Conservation (phyloP, 2,797 vertebrate species). For the Arnoldichthys spilopterus region DNA sequence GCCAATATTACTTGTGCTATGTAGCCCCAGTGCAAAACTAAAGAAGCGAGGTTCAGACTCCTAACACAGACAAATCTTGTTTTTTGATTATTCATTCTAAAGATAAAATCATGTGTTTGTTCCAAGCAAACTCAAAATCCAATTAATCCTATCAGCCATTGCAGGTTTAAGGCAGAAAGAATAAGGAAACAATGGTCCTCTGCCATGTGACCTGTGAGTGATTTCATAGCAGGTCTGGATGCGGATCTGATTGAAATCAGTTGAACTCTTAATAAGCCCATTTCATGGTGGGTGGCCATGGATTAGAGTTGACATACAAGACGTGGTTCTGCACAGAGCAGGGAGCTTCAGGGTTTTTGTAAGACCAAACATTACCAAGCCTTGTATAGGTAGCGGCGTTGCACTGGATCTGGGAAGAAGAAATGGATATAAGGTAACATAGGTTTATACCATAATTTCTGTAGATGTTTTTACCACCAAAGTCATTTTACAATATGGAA, state of each 20-base stretch:
- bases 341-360: not conserved
- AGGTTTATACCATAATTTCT: not conserved
- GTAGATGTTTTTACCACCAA: too few relatives aligned
- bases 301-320: constrained; percentile 30
- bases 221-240: not conserved
- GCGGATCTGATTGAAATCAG: constrained; percentile 10
- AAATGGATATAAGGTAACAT: not conserved
- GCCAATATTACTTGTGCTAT: too few relatives aligned
- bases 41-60: not conserved
- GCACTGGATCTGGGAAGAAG: not conserved
- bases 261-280: constrained; percentile 32
- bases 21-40: not conserved
- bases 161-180: not conserved
- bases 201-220: not conserved
- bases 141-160: not conserved
- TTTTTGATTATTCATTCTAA: not conserved
- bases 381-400: not conserved
- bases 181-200: not conserved
- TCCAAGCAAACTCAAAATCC: not conserved
- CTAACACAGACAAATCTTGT: not conserved
- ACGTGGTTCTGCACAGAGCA: constrained; percentile 20
- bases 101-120: not conserved
- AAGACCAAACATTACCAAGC: constrained; percentile 1
- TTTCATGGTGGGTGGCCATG: constrained; percentile 34
- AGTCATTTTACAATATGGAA: too few relatives aligned